Evolutionary conservation across 2,113 vertebrate species (phyloP).

Genomic region (Recurvirostra avosetta): DNA sequence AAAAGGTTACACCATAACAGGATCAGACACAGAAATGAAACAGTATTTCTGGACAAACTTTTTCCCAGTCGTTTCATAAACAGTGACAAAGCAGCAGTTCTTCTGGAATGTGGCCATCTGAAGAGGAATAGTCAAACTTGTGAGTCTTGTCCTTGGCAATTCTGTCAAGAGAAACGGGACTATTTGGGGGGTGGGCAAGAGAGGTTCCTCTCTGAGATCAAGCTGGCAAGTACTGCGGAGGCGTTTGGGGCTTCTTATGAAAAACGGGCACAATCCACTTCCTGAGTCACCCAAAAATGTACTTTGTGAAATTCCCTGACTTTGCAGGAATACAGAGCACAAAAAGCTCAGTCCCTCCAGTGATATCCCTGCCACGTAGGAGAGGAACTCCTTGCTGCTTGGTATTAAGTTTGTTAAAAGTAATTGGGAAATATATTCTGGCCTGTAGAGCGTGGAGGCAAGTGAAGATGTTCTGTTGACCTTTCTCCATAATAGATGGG

Average conservation of each 20-base stretch:
- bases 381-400: neutral
- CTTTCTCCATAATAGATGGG: neutral
- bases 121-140: neutral
- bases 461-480: neutral
- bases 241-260: neutral
- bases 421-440: neutral
- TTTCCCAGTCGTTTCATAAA: neutral
- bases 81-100: neutral
- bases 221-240: neutral
- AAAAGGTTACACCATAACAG: neutral
- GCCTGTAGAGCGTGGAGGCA: neutral
- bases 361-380: neutral
- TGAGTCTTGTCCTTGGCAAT: neutral
- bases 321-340: neutral
- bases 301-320: neutral
- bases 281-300: neutral
- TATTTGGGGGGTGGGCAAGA: neutral
- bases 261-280: neutral
- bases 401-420: neutral
- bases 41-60: neutral
- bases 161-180: neutral
- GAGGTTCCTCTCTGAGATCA: neutral
- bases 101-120: neutral
- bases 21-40: neutral
- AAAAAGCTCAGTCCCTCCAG: neutral